Evolutionary conservation across 2,797 vertebrate genomes (phyloP).

Genomic region (Strix occidentalis): DNA sequence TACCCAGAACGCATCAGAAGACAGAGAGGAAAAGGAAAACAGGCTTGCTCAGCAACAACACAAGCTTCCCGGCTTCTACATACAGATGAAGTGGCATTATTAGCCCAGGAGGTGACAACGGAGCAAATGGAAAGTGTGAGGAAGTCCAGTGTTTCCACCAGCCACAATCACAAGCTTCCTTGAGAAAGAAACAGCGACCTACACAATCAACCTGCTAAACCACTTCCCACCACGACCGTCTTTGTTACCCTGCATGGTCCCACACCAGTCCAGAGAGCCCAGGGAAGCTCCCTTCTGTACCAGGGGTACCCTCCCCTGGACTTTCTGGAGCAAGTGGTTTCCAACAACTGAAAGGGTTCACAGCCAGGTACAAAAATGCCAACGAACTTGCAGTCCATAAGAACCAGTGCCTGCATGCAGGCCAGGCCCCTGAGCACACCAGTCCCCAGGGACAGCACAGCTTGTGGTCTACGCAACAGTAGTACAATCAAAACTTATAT

Average conservation of each 20-base stretch:
- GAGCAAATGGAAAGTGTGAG: background rate
- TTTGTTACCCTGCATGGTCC: background rate
- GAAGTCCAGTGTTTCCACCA: background rate
- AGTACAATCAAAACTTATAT: background rate
- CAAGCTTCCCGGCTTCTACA: fast-evolving
- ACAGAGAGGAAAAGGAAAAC: background rate
- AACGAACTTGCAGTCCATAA: background rate
- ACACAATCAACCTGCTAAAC: background rate
- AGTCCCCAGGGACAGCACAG: background rate
- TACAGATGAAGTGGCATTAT: background rate
- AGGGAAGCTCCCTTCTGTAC: background rate
- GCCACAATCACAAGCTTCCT: background rate
- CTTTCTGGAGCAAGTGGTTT: background rate
- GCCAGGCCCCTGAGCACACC: background rate
- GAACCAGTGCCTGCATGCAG: background rate
- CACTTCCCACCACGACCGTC: background rate
- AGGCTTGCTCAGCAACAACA: background rate
- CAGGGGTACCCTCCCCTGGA: background rate
- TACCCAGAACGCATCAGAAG: background rate
- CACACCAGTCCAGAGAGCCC: background rate
- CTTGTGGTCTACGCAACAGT: fast-evolving
- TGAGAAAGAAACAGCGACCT: background rate
- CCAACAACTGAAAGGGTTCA: background rate
- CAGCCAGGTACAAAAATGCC: background rate
- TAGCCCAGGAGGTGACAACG: background rate